Conservation (phyloP, 2,888 invertebrate genomes). For the Sesia bembeciformis region DNA sequence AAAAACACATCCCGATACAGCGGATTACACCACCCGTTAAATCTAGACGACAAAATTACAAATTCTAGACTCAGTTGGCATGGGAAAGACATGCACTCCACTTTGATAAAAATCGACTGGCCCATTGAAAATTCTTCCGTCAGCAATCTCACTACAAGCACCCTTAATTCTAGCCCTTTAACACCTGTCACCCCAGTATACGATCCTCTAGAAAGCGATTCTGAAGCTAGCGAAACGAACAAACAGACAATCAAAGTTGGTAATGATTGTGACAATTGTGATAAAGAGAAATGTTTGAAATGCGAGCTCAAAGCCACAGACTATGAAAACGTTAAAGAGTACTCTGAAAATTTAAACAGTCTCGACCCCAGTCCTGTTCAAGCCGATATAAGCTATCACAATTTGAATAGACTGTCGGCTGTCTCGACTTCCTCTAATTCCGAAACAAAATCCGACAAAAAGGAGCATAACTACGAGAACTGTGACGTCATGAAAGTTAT, state of each 20-base stretch:
- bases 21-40: constrained; percentile 39
- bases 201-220: constrained; percentile 61
- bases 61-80: constrained; percentile 53
- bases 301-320: constrained; percentile 58
- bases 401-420: constrained; percentile 61
- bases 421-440: constrained; percentile 59
- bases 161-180: constrained; percentile 44
- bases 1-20: constrained; percentile 47
- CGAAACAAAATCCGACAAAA: constrained; percentile 32
- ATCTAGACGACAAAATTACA: constrained; percentile 21
- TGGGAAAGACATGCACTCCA: constrained; percentile 63
- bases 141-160: constrained; percentile 44
- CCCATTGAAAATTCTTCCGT: constrained; percentile 42
- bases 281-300: constrained; percentile 52
- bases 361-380: constrained; percentile 49
- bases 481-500: constrained; percentile 42
- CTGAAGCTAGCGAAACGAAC: constrained; percentile 49
- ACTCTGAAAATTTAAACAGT: constrained; percentile 26
- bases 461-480: constrained; percentile 19
- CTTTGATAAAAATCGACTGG: constrained; percentile 64
- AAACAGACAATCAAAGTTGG: constrained; percentile 54
- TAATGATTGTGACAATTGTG: constrained; percentile 43
- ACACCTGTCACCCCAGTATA: constrained; percentile 54
- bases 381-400: constrained; percentile 64
- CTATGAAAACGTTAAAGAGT: constrained; percentile 33